phyloP scores from a whole-genome alignment of 2,888 invertebrate species.

The Drosophila histrio region DNA sequence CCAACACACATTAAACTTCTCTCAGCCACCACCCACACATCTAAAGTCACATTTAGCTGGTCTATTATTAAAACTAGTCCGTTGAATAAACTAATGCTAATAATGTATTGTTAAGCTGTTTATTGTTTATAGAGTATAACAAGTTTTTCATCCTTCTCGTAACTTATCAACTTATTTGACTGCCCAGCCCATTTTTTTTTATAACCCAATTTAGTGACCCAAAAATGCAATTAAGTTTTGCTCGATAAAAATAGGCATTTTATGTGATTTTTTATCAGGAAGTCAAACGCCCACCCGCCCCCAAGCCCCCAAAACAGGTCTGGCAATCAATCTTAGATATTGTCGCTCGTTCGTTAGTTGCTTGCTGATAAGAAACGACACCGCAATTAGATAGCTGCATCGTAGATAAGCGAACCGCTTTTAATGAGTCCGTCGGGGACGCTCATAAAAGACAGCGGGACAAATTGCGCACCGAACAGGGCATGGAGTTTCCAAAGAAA shows the following conservation, averaged over 20 bases:
- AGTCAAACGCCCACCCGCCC: slow-evolving; percentile 34
- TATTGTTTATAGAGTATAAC: slow-evolving; percentile 1
- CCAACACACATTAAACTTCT: slow-evolving; percentile 2
- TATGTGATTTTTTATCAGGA: slow-evolving; percentile 70
- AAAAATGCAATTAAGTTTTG: slow-evolving; percentile 74
- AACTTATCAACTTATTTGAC: slow-evolving; percentile 23
- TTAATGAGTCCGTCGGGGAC: slow-evolving; percentile 63
- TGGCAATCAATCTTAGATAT: slow-evolving; percentile 75
- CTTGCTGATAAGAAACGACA: slow-evolving; percentile 71
- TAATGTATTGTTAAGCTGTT: slow-evolving; percentile 27
- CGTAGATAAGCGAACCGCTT: slow-evolving; percentile 62
- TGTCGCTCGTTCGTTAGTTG: slow-evolving; percentile 65
- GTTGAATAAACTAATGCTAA: neutral
- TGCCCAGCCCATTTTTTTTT: slow-evolving; percentile 49
- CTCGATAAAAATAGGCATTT: slow-evolving; percentile 76
- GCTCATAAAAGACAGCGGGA: slow-evolving; percentile 58
- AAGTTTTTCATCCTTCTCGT: slow-evolving; percentile 2
- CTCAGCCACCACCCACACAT: neutral
- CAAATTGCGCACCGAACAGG: slow-evolving; percentile 30
- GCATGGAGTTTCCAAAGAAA: slow-evolving; percentile 56
- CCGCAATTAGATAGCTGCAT: slow-evolving; percentile 72
- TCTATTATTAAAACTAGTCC: slow-evolving; percentile 11
- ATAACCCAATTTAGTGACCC: slow-evolving; percentile 74
- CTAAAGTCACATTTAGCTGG: neutral
- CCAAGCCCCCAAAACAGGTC: slow-evolving; percentile 16